Conservation (phyloP, 2,888 invertebrate species). For the Himalopsyche japonica region DNA sequence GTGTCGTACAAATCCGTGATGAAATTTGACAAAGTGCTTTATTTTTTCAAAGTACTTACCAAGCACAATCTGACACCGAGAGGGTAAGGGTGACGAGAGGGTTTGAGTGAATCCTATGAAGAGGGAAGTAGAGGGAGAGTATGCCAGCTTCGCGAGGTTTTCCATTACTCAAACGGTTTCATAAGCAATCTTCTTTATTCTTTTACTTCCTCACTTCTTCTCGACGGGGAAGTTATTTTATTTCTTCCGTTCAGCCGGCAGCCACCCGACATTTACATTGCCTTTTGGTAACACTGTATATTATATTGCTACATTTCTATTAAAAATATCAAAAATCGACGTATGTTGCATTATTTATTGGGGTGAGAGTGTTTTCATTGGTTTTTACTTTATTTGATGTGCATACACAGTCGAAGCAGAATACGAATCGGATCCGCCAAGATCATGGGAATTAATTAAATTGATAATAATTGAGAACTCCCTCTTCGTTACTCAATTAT, state of each 20-base stretch:
- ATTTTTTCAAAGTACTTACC: neutral
- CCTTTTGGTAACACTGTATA: neutral
- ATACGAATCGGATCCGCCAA: no score
- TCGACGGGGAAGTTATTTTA: neutral
- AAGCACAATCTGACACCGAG: neutral
- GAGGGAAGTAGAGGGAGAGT: neutral
- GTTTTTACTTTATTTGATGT: no score
- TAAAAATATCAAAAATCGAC: neutral
- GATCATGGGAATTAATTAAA: no score
- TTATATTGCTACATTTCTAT: neutral
- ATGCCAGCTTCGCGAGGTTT: slow-evolving; percentile 10
- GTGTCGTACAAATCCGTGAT: neutral
- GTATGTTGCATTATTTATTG: no score
- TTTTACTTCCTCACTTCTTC: neutral
- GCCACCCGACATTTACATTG: neutral
- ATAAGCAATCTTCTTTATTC: slow-evolving; percentile 8
- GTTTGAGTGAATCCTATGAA: neutral
- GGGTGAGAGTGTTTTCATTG: no score
- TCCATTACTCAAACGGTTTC: slow-evolving; percentile 29
- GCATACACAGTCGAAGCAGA: no score
- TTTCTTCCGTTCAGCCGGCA: neutral
- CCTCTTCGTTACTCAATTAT: no score
- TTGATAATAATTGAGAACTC: no score
- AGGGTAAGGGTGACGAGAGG: neutral
- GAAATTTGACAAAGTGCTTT: neutral